phyloP scores from a whole-genome alignment of 2,888 invertebrate species.

The Torymus aiolomorphi region DNA sequence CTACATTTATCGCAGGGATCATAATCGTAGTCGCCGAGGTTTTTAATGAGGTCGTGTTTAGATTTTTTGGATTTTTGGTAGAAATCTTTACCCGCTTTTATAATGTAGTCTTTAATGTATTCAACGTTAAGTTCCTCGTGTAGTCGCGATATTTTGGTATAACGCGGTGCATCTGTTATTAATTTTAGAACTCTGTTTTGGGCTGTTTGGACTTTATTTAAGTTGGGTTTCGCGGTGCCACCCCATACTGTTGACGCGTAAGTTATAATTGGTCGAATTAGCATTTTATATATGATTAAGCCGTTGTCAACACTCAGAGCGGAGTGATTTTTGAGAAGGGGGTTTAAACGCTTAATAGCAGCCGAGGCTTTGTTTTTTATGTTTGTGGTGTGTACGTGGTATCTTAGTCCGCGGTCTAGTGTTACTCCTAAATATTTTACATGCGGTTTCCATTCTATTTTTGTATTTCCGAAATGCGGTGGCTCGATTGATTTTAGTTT shows the following conservation, averaged over 20 bases:
- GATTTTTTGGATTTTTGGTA: neutral
- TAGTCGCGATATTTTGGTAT: no score
- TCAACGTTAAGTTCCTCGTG: no score
- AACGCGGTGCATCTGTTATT: neutral
- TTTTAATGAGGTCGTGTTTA: neutral
- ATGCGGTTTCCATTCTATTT: no score
- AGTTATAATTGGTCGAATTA: no score
- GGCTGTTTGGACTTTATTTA: slow-evolving; percentile 42
- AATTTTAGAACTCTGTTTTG: slow-evolving; percentile 1
- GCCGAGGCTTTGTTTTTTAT: slow-evolving; percentile 36
- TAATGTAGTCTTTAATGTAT: no score
- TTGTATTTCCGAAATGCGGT: slow-evolving; percentile 54
- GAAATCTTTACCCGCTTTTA: neutral
- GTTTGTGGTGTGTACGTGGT: slow-evolving; percentile 52
- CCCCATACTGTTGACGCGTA: no score
- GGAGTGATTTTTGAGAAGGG: slow-evolving; percentile 21
- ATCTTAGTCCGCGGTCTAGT: slow-evolving; percentile 59
- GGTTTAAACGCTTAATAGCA: slow-evolving; percentile 48
- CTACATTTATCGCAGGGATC: neutral
- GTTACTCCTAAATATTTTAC: slow-evolving; percentile 61
- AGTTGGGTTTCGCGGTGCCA: no score
- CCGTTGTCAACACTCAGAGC: neutral
- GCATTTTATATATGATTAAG: slow-evolving; percentile 7
- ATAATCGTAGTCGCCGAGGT: neutral
- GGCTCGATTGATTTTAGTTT: slow-evolving; percentile 22